Evolutionary conservation across 1,140 invertebrate genomes (phyloP), one percentile per base, ranked within the genome.

Genomic region (Zaprionus tsacasi): DNA sequence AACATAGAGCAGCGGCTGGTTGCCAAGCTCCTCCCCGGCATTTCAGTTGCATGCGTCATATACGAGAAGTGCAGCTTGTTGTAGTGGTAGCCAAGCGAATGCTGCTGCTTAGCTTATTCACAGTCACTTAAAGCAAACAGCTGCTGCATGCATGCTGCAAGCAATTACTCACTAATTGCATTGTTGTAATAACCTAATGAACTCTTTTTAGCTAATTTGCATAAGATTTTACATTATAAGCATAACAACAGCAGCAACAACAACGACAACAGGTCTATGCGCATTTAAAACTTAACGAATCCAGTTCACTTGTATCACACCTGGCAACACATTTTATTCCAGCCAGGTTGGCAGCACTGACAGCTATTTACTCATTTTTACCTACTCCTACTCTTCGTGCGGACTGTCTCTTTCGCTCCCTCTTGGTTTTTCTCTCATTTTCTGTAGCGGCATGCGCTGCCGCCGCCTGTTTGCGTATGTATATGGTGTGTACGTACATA

Each of bases 371-470:
- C 65, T 69, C 57, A 74, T 52, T 67, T 67, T 60, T 66, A 76
- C 45, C 64, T 61, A 68, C 36, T 61, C 12, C 48, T 40, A 55
- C 60, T 75, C 56, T 70, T 64, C 45, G 55, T 35, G 15, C 35
- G 21, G 36, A 35, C 48, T n/a, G 12, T 68, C 63, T 73, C 55
- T 12, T 35, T 27, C 15, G 66, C 70, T 59, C 57, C 17, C 54
- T 10, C 64, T 54, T 58, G 76, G 45, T 69, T n/a, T 68, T 48
- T 57, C 25, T 15, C 67, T 63, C 68, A 55, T 43, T 12, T 61
- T 52, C 38, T 69, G 71, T 74, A 69, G 71, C 72, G 68, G 76
- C 76, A 79, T 76, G 81, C 76, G 67, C 68, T 60, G 69, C 77
- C 72, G 74, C 33, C 48, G 33, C 45, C 45, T 43, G 15, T 56